Percentiles rank a stretch among this genome's conserved stretches.
Evolutionary conservation across 2,888 invertebrate species (phyloP).

Genomic region (Frankliniella intonsa): DNA sequence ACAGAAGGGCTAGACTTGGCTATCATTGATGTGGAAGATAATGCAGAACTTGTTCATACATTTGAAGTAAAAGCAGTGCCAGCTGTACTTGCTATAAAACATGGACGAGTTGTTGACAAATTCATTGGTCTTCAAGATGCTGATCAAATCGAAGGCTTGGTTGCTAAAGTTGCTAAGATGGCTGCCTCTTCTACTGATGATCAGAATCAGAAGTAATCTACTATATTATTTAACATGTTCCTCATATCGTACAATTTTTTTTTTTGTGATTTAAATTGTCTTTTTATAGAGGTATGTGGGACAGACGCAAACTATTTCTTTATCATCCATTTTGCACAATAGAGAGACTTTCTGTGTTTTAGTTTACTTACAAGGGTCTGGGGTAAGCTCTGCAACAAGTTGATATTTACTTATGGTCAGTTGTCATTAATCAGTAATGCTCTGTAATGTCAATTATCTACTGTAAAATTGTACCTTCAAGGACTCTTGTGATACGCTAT

Average conservation of each 20-base stretch:
- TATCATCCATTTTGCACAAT: no score
- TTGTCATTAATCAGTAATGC: no score
- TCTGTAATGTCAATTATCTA: no score
- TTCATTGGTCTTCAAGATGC: constrained; percentile 82
- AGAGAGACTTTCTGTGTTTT: no score
- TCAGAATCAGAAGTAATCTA: not conserved
- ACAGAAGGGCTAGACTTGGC: constrained; percentile 70
- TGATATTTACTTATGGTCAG: no score
- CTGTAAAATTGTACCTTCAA: no score
- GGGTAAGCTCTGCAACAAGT: no score
- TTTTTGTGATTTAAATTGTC: not conserved
- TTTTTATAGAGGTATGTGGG: not conserved
- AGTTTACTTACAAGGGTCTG: no score
- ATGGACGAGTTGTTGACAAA: constrained; percentile 79
- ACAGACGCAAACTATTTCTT: not conserved
- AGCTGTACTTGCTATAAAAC: constrained; percentile 62
- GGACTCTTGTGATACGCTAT: not conserved
- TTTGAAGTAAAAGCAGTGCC: constrained; percentile 49
- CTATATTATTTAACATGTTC: not conserved
- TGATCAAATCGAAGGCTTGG: constrained; percentile 72
- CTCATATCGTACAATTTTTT: not conserved
- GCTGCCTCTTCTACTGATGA: not conserved
- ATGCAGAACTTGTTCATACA: constrained; percentile 75
- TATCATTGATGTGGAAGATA: constrained; percentile 74
- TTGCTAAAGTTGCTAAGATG: constrained; percentile 53